A percentile compares a stretch with the other conserved stretches of the same genome.
These are phyloP conservation scores for Molothrus aeneus DNA, from an alignment of 2,797 vertebrate genomes.

Conservation along the genomic window DNA sequence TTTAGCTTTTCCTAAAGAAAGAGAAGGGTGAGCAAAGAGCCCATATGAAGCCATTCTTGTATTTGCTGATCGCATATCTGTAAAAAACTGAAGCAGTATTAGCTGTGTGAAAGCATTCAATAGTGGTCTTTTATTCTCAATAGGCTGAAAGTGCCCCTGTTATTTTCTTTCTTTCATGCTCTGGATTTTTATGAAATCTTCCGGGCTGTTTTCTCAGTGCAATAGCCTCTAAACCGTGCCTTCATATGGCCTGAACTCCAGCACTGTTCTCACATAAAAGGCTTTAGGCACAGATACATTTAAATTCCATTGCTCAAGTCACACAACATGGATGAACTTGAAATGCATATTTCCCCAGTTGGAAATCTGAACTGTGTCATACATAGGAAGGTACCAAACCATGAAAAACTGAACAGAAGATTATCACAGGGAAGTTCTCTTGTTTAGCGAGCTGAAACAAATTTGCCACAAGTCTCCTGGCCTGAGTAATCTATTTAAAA, in stretches of 20 bases:
- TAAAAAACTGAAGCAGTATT: background rate
- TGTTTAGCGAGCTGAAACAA: background rate
- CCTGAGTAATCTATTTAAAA: background rate
- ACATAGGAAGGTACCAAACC: background rate
- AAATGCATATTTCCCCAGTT: background rate
- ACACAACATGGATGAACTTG: background rate
- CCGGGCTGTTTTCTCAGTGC: background rate
- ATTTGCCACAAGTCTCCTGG: background rate
- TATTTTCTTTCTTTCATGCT: conserved; percentile 9
- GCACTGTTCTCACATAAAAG: background rate
- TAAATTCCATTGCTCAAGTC: background rate
- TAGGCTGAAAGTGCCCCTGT: background rate
- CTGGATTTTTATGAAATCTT: background rate
- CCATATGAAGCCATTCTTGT: background rate
- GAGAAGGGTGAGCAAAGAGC: background rate
- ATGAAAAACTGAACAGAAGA: background rate
- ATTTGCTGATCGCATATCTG: background rate
- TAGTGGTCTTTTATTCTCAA: background rate
- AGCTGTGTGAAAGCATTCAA: background rate
- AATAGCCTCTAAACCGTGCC: background rate
- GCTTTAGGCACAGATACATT: background rate
- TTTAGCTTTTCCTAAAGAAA: background rate
- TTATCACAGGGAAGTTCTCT: background rate
- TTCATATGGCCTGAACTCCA: background rate
- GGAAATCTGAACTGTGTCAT: background rate